These are phyloP conservation scores for Rhagium mordax DNA, from an alignment of 2,888 invertebrate genomes.

Conservation along the genomic window DNA sequence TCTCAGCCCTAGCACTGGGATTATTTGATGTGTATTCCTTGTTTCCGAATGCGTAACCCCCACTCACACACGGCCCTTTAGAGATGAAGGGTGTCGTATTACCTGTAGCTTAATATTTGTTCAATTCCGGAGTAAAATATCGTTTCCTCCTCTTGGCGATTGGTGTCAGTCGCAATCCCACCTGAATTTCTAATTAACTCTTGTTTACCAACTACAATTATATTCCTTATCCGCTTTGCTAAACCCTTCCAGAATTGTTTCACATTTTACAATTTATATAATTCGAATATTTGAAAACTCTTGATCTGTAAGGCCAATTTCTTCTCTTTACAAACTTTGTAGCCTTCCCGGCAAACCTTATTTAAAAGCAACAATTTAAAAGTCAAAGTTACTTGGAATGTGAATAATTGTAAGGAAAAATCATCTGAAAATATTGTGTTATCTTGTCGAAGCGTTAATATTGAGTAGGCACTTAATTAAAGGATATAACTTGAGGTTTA, in stretches of 20 bases:
- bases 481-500: neutral
- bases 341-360: neutral
- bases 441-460: neutral
- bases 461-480: conserved; percentile 6
- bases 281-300: neutral
- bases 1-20: too few species aligned
- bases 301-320: neutral
- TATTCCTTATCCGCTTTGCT: neutral
- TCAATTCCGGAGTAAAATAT: too few species aligned
- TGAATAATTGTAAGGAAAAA: neutral
- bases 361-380: neutral
- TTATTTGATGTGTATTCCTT: too few species aligned
- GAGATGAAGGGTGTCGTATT: too few species aligned
- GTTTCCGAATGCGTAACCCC: too few species aligned
- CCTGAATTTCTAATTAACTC: too few species aligned
- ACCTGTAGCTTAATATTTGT: too few species aligned
- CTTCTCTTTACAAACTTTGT: neutral
- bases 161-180: too few species aligned
- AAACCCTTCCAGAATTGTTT: neutral
- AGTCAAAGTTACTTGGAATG: neutral
- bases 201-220: too few species aligned
- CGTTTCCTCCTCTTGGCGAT: too few species aligned
- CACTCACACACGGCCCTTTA: too few species aligned
- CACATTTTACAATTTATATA: neutral
- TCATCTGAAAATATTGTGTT: neutral